phyloP scores from a whole-genome alignment of 2,888 invertebrate genomes.

The Cephus rjabovi region DNA sequence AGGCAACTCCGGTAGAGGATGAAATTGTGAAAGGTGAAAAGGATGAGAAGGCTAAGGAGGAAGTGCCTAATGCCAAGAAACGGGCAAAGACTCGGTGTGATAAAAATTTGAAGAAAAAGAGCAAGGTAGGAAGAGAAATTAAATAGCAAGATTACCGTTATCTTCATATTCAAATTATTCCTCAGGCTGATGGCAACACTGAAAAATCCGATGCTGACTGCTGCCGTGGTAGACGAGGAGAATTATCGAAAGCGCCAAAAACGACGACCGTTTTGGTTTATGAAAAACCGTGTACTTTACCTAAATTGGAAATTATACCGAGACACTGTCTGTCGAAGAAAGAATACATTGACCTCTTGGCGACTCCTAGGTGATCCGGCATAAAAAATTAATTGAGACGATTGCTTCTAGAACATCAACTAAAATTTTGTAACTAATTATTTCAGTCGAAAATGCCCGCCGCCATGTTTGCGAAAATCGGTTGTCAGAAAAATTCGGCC shows the following conservation, averaged over 20 bases:
- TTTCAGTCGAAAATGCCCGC: constrained; percentile 44
- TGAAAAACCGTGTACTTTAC: constrained; percentile 42
- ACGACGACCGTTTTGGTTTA: constrained; percentile 34
- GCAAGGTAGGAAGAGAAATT: not conserved
- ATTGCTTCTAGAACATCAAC: not conserved
- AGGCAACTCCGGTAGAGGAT: constrained; percentile 43
- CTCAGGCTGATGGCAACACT: constrained; percentile 1
- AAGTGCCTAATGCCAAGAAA: constrained; percentile 8
- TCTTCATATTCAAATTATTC: not conserved
- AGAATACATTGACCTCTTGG: constrained; percentile 47
- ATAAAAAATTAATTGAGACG: not conserved
- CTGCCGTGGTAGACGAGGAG: constrained; percentile 30
- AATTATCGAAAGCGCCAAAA: constrained; percentile 16
- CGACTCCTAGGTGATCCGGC: constrained; percentile 44
- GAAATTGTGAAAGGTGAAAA: constrained; percentile 43
- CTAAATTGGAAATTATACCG: constrained; percentile 42
- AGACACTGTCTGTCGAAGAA: constrained; percentile 50
- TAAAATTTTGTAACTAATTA: not conserved
- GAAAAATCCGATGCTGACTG: constrained; percentile 34
- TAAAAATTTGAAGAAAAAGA: not conserved
- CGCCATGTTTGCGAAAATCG: constrained; percentile 28
- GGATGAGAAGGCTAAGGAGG: constrained; percentile 36
- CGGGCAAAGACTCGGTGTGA: constrained; percentile 22
- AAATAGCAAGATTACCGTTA: not conserved
- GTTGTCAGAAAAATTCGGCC: constrained; percentile 38